These are phyloP conservation scores for Mimumesa dahlbomi DNA, from an alignment of 2,888 invertebrate species.

Conservation along the genomic window DNA sequence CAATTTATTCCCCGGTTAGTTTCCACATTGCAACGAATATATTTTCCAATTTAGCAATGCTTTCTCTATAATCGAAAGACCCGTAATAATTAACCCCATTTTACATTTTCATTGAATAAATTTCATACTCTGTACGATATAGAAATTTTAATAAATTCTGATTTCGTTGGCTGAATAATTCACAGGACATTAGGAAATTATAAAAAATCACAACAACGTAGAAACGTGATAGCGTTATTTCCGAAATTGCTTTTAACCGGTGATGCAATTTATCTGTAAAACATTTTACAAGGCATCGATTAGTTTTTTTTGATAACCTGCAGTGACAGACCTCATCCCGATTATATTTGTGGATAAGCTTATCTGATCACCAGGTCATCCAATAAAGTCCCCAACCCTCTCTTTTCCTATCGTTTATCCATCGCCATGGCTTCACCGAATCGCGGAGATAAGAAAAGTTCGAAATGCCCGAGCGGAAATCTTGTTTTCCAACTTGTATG, in stretches of 20 bases:
- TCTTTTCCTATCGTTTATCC: constrained; percentile 6
- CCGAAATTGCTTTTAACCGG: background rate
- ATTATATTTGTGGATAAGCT: constrained; percentile 21
- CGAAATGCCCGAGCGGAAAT: background rate
- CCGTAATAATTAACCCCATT: too few species aligned
- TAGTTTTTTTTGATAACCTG: constrained; percentile 34
- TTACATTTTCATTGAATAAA: too few species aligned
- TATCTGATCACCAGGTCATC: constrained; percentile 53
- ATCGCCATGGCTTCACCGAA: constrained; percentile 11
- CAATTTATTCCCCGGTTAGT: too few species aligned
- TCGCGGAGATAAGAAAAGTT: constrained; percentile 20
- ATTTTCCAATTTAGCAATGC: too few species aligned
- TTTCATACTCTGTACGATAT: too few species aligned
- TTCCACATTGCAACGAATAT: too few species aligned
- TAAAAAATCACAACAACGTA: background rate
- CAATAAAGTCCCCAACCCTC: constrained; percentile 27
- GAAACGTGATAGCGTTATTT: background rate
- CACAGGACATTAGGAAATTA: too few species aligned
- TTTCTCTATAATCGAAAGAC: too few species aligned
- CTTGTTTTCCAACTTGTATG: background rate
- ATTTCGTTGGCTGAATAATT: too few species aligned
- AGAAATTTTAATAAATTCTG: too few species aligned
- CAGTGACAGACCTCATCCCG: constrained; percentile 16
- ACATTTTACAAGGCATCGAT: constrained; percentile 6
- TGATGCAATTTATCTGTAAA: constrained; percentile 9